Percentiles rank a stretch among this genome's conserved stretches.
phyloP scores from a whole-genome alignment of 2,797 vertebrate species.

The Molossus molossus region DNA sequence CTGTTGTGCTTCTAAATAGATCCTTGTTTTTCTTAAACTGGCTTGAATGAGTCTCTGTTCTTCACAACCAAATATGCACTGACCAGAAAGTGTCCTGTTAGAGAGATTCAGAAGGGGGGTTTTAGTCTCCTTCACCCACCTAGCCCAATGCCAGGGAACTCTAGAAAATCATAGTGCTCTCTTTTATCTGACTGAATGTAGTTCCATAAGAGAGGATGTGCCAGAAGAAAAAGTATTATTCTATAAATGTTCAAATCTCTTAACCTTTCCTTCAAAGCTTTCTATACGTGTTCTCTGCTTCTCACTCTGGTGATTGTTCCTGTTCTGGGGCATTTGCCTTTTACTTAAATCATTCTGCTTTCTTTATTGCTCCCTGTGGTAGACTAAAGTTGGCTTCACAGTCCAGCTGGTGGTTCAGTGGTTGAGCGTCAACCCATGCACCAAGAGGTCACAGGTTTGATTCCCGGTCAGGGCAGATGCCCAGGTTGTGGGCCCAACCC shows the following conservation, averaged over 20 bases:
- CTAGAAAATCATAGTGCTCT: not conserved
- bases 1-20: not conserved
- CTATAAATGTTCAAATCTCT: not conserved
- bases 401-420: not conserved
- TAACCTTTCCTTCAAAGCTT: not conserved
- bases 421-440: too few species aligned
- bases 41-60: conserved; percentile 34
- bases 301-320: not conserved
- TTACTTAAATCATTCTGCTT: conserved; percentile 20
- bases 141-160: not conserved
- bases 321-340: not conserved
- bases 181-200: not conserved
- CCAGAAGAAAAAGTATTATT: not conserved
- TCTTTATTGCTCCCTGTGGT: not conserved
- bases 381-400: not conserved
- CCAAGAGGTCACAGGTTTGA: too few species aligned
- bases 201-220: not conserved
- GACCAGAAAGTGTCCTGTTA: not conserved
- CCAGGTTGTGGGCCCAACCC: too few species aligned
- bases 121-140: not conserved
- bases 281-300: not conserved
- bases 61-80: conserved; percentile 2
- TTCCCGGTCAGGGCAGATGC: too few species aligned
- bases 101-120: conserved; percentile 1
- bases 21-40: conserved; percentile 43